These are phyloP conservation scores for Drosophila crucigera DNA, from an alignment of 2,888 invertebrate species.

Conservation along the genomic window DNA sequence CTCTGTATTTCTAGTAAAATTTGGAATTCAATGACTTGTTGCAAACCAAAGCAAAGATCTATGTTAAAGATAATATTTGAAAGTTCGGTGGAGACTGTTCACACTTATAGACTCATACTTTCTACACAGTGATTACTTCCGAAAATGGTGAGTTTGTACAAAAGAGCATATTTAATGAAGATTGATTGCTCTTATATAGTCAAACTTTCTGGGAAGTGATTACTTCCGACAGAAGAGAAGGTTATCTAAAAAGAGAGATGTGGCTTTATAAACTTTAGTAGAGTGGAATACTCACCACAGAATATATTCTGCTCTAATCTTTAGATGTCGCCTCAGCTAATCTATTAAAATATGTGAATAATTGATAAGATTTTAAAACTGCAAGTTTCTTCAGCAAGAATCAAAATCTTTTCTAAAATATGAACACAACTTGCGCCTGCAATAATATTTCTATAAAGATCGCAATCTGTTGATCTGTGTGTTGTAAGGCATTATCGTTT, in stretches of 20 bases:
- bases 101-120: background rate
- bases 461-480: constrained; percentile 10
- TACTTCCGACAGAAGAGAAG: background rate
- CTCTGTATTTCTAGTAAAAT: background rate
- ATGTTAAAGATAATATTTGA: background rate
- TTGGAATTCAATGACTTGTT: accelerated
- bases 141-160: background rate
- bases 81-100: background rate
- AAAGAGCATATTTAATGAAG: background rate
- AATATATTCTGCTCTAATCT: background rate
- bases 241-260: background rate
- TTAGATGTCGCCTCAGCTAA: background rate
- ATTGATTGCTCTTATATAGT: background rate
- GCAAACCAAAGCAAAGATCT: background rate
- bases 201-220: background rate
- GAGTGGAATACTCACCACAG: background rate
- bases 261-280: background rate
- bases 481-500: constrained; percentile 23
- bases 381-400: background rate
- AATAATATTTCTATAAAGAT: background rate
- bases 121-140: background rate
- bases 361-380: background rate
- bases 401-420: background rate
- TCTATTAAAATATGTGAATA: background rate
- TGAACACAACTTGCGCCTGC: background rate